These are phyloP conservation scores for roundworm (Caenorhabditis elegans) DNA, from an alignment of 1,140 invertebrate species.

Conservation along the genomic window WBcel235 BX284604.4:8913001-8913500, in stretches of 20 bases:
- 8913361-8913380: constrained; percentile 1
- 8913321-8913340: constrained; percentile 1
- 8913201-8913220: background rate
- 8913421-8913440: constrained; percentile 3
- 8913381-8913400: constrained; percentile 14
- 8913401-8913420: constrained; percentile 5
- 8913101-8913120: constrained; percentile 25
- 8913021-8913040: background rate
- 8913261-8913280: too few species aligned
- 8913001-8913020: too few species aligned
- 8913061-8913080: constrained; percentile 15
- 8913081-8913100: constrained; percentile 3
- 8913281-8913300: too few species aligned
- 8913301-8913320: background rate
- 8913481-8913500: constrained; percentile 16
- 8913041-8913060: background rate
- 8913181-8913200: constrained; percentile 18
- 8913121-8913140: constrained; percentile 13
- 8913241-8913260: too few species aligned
- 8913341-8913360: background rate
- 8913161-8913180: constrained; percentile 2
- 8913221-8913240: too few species aligned
- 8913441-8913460: constrained; percentile 12
- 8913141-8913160: constrained; percentile 30
- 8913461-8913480: constrained; percentile 4